These are phyloP conservation scores for Melanaphis sacchari DNA, from an alignment of 1,140 invertebrate genomes.

Conservation along the genomic window DNA sequence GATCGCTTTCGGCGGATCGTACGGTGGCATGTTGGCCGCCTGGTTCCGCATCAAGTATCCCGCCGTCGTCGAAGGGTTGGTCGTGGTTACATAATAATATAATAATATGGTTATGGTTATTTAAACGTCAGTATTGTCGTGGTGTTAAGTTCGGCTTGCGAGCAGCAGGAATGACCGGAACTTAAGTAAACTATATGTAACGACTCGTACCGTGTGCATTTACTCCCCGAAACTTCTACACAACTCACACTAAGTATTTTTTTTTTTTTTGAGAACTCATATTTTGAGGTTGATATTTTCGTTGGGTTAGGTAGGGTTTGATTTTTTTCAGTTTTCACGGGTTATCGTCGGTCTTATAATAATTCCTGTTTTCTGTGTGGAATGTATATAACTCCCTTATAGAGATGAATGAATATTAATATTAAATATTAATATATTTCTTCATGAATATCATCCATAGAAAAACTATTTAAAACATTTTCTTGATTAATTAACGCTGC, in stretches of 20 bases:
- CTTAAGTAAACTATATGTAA: not conserved
- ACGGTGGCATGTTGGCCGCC: constrained; percentile 94
- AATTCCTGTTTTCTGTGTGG: not conserved
- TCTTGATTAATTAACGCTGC: too few species aligned
- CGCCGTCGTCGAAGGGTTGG: constrained; percentile 78
- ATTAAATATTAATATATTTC: not conserved
- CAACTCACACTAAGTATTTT: not conserved
- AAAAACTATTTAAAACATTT: too few species aligned
- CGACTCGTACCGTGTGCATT: not conserved
- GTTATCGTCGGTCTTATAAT: not conserved
- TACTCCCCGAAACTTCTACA: not conserved
- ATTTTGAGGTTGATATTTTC: not conserved
- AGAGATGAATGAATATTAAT: not conserved
- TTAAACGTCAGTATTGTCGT: too few species aligned
- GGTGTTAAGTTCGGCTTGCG: not conserved
- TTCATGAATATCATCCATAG: not conserved
- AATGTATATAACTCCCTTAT: too few species aligned
- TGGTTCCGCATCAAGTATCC: constrained; percentile 98
- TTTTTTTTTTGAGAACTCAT: not conserved
- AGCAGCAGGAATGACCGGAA: not conserved
- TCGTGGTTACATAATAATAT: not conserved
- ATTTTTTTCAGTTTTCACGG: too few species aligned
- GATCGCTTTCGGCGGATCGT: constrained; percentile 92
- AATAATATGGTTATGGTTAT: not conserved
- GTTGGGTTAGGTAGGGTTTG: not conserved